Conservation (phyloP, 1,140 invertebrate genomes). For the Chionoecetes opilio region DNA sequence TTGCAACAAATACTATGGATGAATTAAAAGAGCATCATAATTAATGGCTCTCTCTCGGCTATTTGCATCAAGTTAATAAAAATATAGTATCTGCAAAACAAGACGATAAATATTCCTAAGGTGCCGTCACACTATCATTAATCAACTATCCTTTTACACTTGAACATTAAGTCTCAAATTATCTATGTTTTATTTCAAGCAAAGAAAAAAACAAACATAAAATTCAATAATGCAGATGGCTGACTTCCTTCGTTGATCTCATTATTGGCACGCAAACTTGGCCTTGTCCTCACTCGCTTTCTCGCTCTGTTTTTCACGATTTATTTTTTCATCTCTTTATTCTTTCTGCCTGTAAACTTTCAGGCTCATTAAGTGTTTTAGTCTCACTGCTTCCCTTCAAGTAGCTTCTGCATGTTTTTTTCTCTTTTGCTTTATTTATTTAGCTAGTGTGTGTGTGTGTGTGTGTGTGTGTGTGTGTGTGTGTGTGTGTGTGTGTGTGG, state of each 20-base stretch:
- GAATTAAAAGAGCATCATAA: background rate
- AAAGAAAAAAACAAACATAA: background rate
- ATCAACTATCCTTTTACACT: background rate
- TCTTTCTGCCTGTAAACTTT: background rate
- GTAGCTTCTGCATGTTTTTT: background rate
- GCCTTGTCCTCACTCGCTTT: background rate
- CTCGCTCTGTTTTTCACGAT: background rate
- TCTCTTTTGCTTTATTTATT: background rate
- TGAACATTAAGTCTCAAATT: background rate
- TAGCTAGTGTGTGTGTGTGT: background rate
- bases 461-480: conserved; percentile 8
- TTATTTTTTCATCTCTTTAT: background rate
- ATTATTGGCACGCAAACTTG: background rate
- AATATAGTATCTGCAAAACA: background rate
- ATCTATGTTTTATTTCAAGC: background rate
- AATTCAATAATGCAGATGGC: background rate
- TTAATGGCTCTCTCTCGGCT: conserved; percentile 2
- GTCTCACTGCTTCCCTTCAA: background rate
- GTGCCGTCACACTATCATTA: background rate
- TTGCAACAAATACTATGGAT: too few relatives aligned
- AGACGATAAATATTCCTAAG: background rate
- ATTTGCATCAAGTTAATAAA: background rate
- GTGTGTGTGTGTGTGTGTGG: conserved; percentile 21
- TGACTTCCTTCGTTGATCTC: background rate
- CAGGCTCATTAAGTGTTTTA: background rate